Base-by-base conservation (phyloP, 2,888 invertebrate genomes). In the Dryobotodes eremita region DNA sequence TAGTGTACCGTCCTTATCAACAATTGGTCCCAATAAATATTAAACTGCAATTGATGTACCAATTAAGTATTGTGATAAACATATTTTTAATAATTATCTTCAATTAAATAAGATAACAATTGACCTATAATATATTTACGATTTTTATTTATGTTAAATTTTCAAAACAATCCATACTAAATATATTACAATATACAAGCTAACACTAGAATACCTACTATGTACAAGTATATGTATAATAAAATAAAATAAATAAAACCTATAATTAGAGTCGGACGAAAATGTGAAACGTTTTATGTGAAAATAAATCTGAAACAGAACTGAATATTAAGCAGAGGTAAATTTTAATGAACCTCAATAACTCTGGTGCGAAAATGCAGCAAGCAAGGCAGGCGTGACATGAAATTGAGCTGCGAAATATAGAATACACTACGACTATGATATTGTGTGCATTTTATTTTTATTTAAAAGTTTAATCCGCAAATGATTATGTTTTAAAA, bases 261-360 rank as follows among this genome's bases (percentile, higher is more conserved):
- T 65, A 77, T 87, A 88, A 88, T 89, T 86, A 87, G 64, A 77
- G 80, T 69, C 36, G 59, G 61, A 71, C 23, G 53, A 71, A 79
- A 75, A 77, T 76, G 31, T 36, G 31, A 36, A 36, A 36, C 31
- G 31, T 36, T 36, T 36, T 71, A 87, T 86, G 74, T 68, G 66
- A 71, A 88, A 83, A 90, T 89, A 89, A 89, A 89, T 80, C 86
- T 81, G 80, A 88, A 89, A 87, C 87, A 83, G 81, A 86, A 87
- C 88, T 89, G 89, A 89, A 92, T 90, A 90, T 90, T 84, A 89
- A 90, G 88, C 87, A 89, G 88, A 83, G 86, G 85, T 89, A 89
- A 87, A 91, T 92, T 93, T 92, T 92, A 92, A 93, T 92, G 92
- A 92, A 89, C 89, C 89, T 89, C 89, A 90, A 90, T 91, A 92